Percentiles rank a stretch among this genome's conserved stretches.
phyloP scores from a whole-genome alignment of 2,797 vertebrate genomes.

The Pipistrellus nathusii region DNA sequence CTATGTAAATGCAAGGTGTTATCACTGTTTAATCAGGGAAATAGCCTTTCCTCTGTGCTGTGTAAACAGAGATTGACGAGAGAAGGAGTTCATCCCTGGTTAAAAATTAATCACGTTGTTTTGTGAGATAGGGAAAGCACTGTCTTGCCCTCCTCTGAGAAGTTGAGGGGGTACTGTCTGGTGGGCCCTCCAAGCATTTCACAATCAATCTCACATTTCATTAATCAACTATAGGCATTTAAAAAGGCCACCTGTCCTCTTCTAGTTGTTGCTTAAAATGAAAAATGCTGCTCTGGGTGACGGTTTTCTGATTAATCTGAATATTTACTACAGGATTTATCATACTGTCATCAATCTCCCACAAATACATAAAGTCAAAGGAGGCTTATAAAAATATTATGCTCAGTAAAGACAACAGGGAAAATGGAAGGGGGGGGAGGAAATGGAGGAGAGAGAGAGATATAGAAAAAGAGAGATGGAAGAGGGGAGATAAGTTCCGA shows the following conservation, averaged over 20 bases:
- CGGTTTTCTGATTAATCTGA: slow-evolving; percentile 76
- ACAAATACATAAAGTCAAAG: slow-evolving; percentile 22
- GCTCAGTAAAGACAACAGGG: background rate
- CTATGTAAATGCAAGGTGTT: background rate
- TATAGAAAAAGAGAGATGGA: background rate
- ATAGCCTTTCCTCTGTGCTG: background rate
- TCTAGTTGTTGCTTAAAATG: slow-evolving; percentile 62
- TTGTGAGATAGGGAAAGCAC: slow-evolving; percentile 64
- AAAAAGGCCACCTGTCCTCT: slow-evolving; percentile 77
- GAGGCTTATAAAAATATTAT: slow-evolving; percentile 32
- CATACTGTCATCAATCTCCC: slow-evolving; percentile 64
- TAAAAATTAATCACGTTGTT: slow-evolving; percentile 74
- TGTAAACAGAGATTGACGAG: slow-evolving; percentile 23
- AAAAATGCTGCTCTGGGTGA: slow-evolving; percentile 54
- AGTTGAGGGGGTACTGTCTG: slow-evolving; percentile 51
- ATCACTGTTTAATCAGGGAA: rapidly evolving
- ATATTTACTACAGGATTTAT: slow-evolving; percentile 67
- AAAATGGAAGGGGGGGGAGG: background rate
- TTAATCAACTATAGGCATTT: slow-evolving; percentile 77
- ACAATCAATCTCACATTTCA: slow-evolving; percentile 55
- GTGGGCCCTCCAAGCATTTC: slow-evolving; percentile 41
- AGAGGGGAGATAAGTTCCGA: background rate
- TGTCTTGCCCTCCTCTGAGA: slow-evolving; percentile 64
- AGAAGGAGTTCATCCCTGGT: background rate
- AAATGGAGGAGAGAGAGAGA: rapidly evolving